phyloP scores from a whole-genome alignment of 92 coral and sea anemone species.

The Porites cylindrica region DNA sequence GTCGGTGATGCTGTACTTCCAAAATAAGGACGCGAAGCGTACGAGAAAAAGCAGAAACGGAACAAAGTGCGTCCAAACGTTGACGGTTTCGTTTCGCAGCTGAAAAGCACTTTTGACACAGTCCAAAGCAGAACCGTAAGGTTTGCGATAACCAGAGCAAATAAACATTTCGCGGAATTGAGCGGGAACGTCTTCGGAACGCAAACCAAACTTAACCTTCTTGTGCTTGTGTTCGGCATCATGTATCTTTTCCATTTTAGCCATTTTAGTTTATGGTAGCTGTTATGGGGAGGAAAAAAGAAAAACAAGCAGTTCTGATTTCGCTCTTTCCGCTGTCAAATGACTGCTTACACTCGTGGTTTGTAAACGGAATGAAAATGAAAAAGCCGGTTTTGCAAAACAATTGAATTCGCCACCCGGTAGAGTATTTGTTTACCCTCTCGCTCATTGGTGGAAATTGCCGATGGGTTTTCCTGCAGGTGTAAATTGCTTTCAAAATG shows the following conservation, averaged over 20 bases:
- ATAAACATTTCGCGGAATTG: conserved; percentile 95
- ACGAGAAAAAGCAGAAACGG: conserved; percentile 84
- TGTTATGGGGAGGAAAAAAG: background rate
- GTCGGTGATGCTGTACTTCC: conserved; percentile 67
- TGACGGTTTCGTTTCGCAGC: conserved; percentile 87
- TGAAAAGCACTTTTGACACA: conserved; percentile 88
- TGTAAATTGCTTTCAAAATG: background rate
- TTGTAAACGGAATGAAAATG: background rate
- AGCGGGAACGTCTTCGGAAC: conserved; percentile 86
- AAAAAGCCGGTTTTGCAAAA: background rate
- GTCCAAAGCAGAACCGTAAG: conserved; percentile 86
- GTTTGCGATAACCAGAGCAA: conserved; percentile 88
- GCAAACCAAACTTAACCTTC: conserved; percentile 33
- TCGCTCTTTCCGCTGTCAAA: background rate
- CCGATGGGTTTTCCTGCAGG: conserved; percentile 7
- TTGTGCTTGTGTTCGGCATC: background rate
- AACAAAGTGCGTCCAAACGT: conserved; percentile 96
- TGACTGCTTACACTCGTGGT: background rate
- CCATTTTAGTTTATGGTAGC: too few species aligned
- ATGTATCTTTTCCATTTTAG: conserved; percentile 22
- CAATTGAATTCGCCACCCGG: conserved; percentile 10
- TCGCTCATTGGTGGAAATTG: conserved; percentile 28
- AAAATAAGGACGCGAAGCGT: conserved; percentile 72
- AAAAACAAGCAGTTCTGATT: background rate
- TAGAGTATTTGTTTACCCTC: background rate